Conservation (phyloP, 2,797 vertebrate species). For the Darevskia mixta region DNA sequence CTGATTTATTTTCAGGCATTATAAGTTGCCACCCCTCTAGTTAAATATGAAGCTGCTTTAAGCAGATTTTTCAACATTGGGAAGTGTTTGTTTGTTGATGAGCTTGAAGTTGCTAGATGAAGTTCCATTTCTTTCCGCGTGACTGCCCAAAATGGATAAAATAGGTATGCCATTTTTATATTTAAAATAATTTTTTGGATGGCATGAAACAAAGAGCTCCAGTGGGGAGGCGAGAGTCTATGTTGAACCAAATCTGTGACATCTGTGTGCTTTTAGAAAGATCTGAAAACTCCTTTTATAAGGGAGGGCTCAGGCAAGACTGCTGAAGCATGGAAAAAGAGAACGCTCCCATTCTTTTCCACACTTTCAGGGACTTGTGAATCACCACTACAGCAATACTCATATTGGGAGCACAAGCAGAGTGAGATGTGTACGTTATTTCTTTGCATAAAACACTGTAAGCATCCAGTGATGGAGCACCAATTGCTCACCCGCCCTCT, state of each 20-base stretch:
- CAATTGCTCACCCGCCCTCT: no score
- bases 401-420: neutral
- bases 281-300: neutral
- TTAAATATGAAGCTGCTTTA: slow-evolving; percentile 10
- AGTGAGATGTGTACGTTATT: neutral
- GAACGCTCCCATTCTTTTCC: neutral
- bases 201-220: neutral
- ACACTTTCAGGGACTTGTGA: neutral
- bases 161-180: neutral
- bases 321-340: neutral
- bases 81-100: neutral
- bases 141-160: neutral
- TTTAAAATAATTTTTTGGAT: neutral
- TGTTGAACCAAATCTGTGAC: neutral
- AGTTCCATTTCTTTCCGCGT: neutral
- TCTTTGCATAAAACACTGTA: neutral
- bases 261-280: neutral
- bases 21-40: slow-evolving; percentile 11
- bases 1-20: slow-evolving; percentile 45
- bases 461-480: neutral
- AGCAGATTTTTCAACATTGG: slow-evolving; percentile 1
- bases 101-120: neutral
- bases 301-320: neutral
- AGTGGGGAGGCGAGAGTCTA: no score
- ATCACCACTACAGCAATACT: neutral